These are phyloP conservation scores for Capreolus pygargus DNA, from an alignment of 2,113 vertebrate species.

Conservation along the genomic window DNA sequence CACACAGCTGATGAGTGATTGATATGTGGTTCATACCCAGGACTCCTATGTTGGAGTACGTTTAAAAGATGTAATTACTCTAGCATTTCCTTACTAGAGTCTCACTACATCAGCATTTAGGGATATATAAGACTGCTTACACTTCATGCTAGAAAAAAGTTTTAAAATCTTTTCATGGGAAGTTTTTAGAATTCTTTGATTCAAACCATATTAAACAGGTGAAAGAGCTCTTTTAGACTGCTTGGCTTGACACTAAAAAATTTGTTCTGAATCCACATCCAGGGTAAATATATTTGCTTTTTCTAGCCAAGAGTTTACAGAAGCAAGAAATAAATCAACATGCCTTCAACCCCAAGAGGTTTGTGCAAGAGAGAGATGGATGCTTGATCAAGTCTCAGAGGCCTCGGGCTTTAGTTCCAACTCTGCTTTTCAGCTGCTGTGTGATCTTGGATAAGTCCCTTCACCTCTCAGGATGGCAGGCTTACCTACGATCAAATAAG, in stretches of 20 bases:
- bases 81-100: background rate
- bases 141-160: background rate
- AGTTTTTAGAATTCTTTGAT: conserved; percentile 44
- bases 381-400: background rate
- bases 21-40: background rate
- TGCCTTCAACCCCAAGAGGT: background rate
- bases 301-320: conserved; percentile 54
- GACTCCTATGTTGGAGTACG: background rate
- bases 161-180: conserved; percentile 37
- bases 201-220: conserved; percentile 54
- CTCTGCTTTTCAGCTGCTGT: background rate
- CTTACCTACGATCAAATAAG: background rate
- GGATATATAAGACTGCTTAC: background rate
- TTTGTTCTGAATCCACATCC: conserved; percentile 53
- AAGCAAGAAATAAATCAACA: conserved; percentile 52
- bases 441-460: background rate
- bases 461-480: background rate
- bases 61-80: background rate
- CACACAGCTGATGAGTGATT: background rate
- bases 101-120: background rate
- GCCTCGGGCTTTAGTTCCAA: background rate
- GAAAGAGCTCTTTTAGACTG: conserved; percentile 43
- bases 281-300: conserved; percentile 46
- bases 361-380: background rate
- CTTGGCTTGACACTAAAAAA: conserved; percentile 33